Base-by-base conservation (phyloP, 2,888 invertebrate species). In the Blera fallax region DNA sequence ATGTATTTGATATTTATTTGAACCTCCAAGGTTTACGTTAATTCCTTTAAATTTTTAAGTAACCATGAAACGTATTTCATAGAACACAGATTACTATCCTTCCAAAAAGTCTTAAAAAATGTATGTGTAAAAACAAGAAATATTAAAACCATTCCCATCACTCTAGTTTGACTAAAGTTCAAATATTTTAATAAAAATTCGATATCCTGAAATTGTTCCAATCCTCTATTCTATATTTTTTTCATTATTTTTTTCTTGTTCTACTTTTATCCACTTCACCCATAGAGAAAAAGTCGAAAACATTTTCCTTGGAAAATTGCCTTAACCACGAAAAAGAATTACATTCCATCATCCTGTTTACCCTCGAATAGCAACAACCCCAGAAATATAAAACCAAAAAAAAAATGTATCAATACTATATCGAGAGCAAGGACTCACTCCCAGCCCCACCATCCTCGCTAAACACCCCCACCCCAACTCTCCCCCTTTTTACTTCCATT, bases 361-460 rank as follows among this genome's bases (percentile, higher is more conserved):
- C 34, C 11, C 56, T 29, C 14, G 48, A 65, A 65, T 58, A 65
- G 45, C 65, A 67, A 56, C 58, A 58, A 58, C 34, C 32, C 58
- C 60, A 18, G 11, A 54, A 56, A 69, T 34, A 18, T 18, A 69
- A 67, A 52, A 37, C 11, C 16, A 43, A 45, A 64, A 50, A 18
- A 16, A 21, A 27, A 72, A 40, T 27, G 64, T 65, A 76, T 48
- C 76, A 76, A 76, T 67, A 48, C 4, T 65, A 29, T 56, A 76
- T 65, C 65, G 76, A 76, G 65, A 76, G 56, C 58, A 65, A 65
- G 56, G 56, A 65, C 58, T 18, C 56, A 58, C 65, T 45, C 16
- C 43, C 34, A 21, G 6, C 48, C 14, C 24, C 48, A 18, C 54
- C 29, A 7, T 16, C 14, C 8, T 16, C 2, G 14, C 24, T 43